Conservation (phyloP, 2,888 invertebrate genomes). For the Eupithecia insigniata region DNA sequence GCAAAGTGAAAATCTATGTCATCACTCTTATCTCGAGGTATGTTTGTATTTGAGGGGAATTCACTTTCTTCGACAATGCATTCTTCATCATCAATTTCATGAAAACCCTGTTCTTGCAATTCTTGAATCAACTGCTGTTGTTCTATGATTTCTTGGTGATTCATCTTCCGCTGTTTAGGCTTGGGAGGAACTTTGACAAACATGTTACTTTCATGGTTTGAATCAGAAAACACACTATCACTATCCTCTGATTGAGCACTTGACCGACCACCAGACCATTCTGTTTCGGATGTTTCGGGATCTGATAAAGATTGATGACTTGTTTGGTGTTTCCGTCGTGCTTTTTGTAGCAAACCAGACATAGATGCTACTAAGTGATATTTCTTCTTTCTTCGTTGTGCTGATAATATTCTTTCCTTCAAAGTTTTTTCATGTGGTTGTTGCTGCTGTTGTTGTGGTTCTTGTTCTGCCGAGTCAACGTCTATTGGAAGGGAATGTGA, state of each 20-base stretch:
- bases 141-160: constrained; percentile 79
- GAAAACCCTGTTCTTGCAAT: constrained; percentile 75
- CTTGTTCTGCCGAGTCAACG: constrained; percentile 82
- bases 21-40: constrained; percentile 79
- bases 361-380: constrained; percentile 92
- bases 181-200: constrained; percentile 86
- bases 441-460: constrained; percentile 79
- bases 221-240: constrained; percentile 89
- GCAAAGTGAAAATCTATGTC: constrained; percentile 82
- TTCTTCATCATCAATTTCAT: constrained; percentile 66
- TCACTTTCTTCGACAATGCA: constrained; percentile 72
- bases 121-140: constrained; percentile 80
- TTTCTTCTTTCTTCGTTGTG: constrained; percentile 89
- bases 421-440: constrained; percentile 77
- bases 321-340: constrained; percentile 87
- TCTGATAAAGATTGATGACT: constrained; percentile 88
- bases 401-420: constrained; percentile 77
- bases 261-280: constrained; percentile 86
- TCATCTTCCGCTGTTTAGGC: constrained; percentile 76
- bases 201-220: constrained; percentile 85
- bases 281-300: constrained; percentile 90
- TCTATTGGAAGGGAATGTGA: constrained; percentile 92
- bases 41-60: constrained; percentile 49
- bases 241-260: constrained; percentile 91
- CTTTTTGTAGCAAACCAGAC: constrained; percentile 93